A percentile compares a stretch with the other conserved stretches of the same genome.
These are phyloP conservation scores for Aplocera efformata DNA, from an alignment of 2,888 invertebrate species.

Conservation along the genomic window DNA sequence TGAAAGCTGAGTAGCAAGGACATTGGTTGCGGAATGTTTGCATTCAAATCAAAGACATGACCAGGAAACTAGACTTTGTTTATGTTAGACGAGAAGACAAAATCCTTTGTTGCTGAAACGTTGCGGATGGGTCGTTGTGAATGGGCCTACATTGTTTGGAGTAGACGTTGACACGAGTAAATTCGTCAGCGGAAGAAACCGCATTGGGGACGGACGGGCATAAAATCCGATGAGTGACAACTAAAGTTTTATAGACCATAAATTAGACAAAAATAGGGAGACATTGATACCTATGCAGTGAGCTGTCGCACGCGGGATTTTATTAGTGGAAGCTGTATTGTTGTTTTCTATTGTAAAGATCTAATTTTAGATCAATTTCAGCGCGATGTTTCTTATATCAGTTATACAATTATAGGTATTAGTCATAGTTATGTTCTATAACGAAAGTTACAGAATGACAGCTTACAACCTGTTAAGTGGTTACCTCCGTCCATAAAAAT, in stretches of 20 bases:
- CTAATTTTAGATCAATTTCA: conserved; percentile 17
- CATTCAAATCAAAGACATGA: conserved; percentile 47
- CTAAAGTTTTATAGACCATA: conserved; percentile 76
- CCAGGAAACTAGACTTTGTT: conserved; percentile 76
- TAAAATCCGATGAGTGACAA: conserved; percentile 77
- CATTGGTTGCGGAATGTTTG: conserved; percentile 20
- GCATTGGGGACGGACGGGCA: conserved; percentile 70
- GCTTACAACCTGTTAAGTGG: too few relatives aligned
- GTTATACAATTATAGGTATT: too few relatives aligned
- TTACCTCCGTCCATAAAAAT: too few relatives aligned
- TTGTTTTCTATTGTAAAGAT: conserved; percentile 20
- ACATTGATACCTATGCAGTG: conserved; percentile 63
- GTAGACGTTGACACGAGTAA: conserved; percentile 72
- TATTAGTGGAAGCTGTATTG: conserved; percentile 37
- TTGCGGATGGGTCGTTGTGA: conserved; percentile 61
- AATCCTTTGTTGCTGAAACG: conserved; percentile 60
- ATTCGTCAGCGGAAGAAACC: conserved; percentile 75
- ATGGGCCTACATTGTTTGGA: conserved; percentile 58
- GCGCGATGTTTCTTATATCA: too few relatives aligned
- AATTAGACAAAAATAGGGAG: conserved; percentile 72
- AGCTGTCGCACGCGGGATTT: conserved; percentile 67
- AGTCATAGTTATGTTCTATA: too few relatives aligned
- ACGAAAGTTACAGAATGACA: too few relatives aligned
- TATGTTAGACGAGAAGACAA: conserved; percentile 66
- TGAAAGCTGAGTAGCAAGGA: conserved; percentile 4